Conservation (phyloP, 2,113 vertebrate genomes). For the Centrocercus urophasianus region DNA sequence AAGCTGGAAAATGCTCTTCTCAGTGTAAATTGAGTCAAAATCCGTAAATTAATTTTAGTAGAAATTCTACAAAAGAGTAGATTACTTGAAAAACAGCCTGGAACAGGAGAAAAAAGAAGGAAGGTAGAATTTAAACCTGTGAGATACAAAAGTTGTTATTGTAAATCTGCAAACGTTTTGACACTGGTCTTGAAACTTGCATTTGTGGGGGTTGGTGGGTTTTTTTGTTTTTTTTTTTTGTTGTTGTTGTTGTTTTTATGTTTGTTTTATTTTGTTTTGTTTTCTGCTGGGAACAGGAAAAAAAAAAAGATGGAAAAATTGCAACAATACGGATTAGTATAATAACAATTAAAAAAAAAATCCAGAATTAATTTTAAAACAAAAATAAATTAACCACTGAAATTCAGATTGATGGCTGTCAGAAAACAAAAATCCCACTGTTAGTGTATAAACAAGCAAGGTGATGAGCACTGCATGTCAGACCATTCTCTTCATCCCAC, state of each 20-base stretch:
- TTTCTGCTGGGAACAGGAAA: background rate
- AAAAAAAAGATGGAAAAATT: background rate
- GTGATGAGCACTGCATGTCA: background rate
- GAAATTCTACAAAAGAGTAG: constrained; percentile 4
- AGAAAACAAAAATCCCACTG: background rate
- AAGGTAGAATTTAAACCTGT: background rate
- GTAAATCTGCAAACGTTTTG: background rate
- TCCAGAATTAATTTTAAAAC: constrained; percentile 5
- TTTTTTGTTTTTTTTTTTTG: background rate
- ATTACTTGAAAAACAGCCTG: background rate
- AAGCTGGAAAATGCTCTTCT: background rate
- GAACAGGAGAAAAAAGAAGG: background rate
- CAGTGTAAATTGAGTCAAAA: background rate
- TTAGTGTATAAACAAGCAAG: background rate
- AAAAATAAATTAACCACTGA: constrained; percentile 29
- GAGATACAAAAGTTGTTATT: background rate
- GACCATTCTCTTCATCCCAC: background rate
- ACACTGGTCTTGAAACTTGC: background rate
- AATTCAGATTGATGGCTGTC: constrained; percentile 8
- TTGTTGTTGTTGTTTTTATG: background rate
- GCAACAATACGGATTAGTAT: background rate
- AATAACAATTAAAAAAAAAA: background rate
- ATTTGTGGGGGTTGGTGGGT: background rate
- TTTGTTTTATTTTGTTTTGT: background rate
- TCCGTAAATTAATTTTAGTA: background rate